Percentiles rank a stretch among this genome's conserved stretches.
Evolutionary conservation across 2,888 invertebrate genomes (phyloP).

Genomic region (Melinopterus prodromus): DNA sequence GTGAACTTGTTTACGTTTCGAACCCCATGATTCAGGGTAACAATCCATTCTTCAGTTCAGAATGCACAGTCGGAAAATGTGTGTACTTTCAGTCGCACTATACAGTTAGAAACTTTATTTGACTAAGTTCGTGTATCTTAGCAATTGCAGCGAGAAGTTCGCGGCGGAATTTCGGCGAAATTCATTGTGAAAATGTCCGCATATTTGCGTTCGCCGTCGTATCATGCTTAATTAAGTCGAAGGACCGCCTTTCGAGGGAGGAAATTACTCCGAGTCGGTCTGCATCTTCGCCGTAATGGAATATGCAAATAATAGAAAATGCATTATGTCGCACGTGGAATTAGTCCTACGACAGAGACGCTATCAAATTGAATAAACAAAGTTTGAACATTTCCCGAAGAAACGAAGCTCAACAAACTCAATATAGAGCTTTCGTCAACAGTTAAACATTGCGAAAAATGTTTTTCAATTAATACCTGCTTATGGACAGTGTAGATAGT

Average conservation of each 20-base stretch:
- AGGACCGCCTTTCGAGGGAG: background rate
- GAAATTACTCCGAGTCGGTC: background rate
- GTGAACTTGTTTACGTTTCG: too few relatives aligned
- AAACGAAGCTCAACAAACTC: background rate
- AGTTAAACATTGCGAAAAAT: too few relatives aligned
- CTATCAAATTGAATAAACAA: background rate
- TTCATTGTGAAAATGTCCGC: background rate
- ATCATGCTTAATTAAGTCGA: constrained; percentile 4
- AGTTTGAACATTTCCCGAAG: background rate
- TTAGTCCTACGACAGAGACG: background rate
- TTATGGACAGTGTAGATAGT: too few relatives aligned
- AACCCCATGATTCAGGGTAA: too few relatives aligned
- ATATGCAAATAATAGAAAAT: constrained; percentile 4
- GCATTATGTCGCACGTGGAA: background rate
- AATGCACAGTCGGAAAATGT: too few relatives aligned
- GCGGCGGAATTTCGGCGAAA: background rate
- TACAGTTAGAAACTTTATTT: background rate
- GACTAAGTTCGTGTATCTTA: background rate
- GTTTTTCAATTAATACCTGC: too few relatives aligned
- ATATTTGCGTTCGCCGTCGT: background rate
- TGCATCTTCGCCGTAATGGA: background rate
- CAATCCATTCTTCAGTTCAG: too few relatives aligned
- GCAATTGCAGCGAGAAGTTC: background rate
- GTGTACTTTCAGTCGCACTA: too few relatives aligned
- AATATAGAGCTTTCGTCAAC: background rate